A percentile compares a stretch with the other conserved stretches of the same genome.
Conservation (phyloP, 2,113 vertebrate genomes). For the Pedetes capensis region DNA sequence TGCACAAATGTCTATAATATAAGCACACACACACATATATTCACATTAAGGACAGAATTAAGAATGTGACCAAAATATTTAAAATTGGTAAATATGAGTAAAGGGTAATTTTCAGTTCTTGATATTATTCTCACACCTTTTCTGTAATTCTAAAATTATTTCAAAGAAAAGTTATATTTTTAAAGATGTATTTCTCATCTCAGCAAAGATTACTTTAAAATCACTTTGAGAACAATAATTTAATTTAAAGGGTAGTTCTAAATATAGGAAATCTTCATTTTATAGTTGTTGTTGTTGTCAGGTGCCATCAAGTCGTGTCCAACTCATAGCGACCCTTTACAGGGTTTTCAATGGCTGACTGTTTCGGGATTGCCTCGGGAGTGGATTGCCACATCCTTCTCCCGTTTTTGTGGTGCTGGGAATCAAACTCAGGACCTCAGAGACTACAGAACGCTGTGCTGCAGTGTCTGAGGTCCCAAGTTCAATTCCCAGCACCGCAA, state of each 20-base stretch:
- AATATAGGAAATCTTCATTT: not conserved
- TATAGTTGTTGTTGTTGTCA: no score
- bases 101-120: not conserved
- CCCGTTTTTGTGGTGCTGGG: no score
- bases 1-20: not conserved
- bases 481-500: no score
- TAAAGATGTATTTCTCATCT: not conserved
- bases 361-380: no score
- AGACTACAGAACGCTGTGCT: no score
- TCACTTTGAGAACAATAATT: not conserved
- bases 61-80: not conserved
- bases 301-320: no score
- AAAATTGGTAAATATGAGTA: not conserved
- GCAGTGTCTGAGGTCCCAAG: no score
- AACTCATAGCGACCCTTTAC: no score
- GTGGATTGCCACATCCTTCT: no score
- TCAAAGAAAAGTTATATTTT: not conserved
- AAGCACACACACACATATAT: not conserved
- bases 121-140: not conserved
- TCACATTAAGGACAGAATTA: not conserved
- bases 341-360: no score
- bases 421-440: no score
- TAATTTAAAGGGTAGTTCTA: slow-evolving; percentile 11
- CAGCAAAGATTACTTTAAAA: slow-evolving; percentile 16
- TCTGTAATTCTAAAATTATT: not conserved